These are phyloP conservation scores for Drosophila parthenogenetica DNA, from an alignment of 2,888 invertebrate species.

Conservation along the genomic window DNA sequence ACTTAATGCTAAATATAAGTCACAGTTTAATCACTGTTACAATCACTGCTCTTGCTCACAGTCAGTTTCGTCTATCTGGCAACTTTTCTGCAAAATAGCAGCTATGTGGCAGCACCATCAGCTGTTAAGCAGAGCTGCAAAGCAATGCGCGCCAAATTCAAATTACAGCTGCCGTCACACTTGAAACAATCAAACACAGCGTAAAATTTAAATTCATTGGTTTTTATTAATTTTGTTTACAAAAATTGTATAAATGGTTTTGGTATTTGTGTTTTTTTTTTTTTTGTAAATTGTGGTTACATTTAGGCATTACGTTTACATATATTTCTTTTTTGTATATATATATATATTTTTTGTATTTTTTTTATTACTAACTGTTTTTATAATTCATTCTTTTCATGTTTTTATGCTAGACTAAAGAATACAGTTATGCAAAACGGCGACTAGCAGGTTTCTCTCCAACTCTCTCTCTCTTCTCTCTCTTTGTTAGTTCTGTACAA, in stretches of 20 bases:
- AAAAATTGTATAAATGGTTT: constrained; percentile 70
- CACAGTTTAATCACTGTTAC: too few relatives aligned
- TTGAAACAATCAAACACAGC: background rate
- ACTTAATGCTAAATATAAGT: too few relatives aligned
- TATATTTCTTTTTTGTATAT: constrained; percentile 29
- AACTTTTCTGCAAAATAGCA: background rate
- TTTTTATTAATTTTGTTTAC: constrained; percentile 63
- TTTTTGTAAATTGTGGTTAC: constrained; percentile 65
- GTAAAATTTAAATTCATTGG: constrained; percentile 62
- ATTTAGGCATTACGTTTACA: constrained; percentile 52
- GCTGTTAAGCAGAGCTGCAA: background rate
- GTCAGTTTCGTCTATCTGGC: background rate
- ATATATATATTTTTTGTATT: constrained; percentile 23
- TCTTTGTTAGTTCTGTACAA: constrained; percentile 45
- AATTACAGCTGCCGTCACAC: background rate
- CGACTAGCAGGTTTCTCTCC: constrained; percentile 69
- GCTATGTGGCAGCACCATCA: constrained; percentile 18
- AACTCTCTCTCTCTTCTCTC: constrained; percentile 26
- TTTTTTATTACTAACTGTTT: constrained; percentile 30
- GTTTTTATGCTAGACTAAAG: constrained; percentile 56
- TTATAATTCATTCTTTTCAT: constrained; percentile 6
- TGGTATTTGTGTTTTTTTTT: constrained; percentile 20
- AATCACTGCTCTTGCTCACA: too few relatives aligned
- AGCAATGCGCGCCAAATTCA: constrained; percentile 2
- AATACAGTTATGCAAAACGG: constrained; percentile 69